Conservation (phyloP, 2,888 invertebrate species). For the Orthosia incerta region DNA sequence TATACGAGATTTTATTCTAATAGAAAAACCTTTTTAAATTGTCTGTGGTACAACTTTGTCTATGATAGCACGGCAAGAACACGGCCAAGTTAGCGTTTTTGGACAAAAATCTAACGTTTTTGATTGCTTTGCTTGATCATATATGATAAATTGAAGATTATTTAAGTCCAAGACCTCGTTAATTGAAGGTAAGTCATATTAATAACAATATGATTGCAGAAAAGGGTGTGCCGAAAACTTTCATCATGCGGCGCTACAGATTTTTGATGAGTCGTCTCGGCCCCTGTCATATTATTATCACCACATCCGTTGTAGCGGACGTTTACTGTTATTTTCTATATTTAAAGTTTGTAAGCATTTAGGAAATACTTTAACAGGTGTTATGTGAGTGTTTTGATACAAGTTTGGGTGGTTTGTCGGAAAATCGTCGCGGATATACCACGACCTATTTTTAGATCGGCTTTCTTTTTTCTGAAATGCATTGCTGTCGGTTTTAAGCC, state of each 20-base stretch:
- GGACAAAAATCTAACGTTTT: conserved; percentile 76
- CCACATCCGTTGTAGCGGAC: conserved; percentile 83
- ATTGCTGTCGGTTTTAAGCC: conserved; percentile 75
- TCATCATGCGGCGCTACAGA: conserved; percentile 66
- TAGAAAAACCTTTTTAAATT: conserved; percentile 1
- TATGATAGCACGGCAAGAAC: conserved; percentile 76
- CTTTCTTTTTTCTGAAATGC: conserved; percentile 84
- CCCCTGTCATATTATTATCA: conserved; percentile 73
- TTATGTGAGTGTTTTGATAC: conserved; percentile 53
- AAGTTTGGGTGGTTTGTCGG: conserved; percentile 45
- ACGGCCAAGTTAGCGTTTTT: conserved; percentile 76
- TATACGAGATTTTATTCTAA: background rate
- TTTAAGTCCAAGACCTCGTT: conserved; percentile 63
- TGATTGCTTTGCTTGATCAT: conserved; percentile 65
- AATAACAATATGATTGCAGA: conserved; percentile 19
- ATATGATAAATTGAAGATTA: conserved; percentile 69
- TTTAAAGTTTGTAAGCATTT: conserved; percentile 48
- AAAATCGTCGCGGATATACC: conserved; percentile 68
- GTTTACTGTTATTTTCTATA: conserved; percentile 81
- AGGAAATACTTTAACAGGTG: conserved; percentile 50
- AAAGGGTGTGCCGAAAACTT: conserved; percentile 60
- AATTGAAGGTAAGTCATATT: conserved; percentile 74
- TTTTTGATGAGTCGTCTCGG: conserved; percentile 84
- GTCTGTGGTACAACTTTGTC: conserved; percentile 69
- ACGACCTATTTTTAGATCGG: conserved; percentile 90